Percentiles rank a stretch among this genome's conserved stretches.
Evolutionary conservation across 2,797 vertebrate species (phyloP).

Genomic region (Pangasius larnaudii): DNA sequence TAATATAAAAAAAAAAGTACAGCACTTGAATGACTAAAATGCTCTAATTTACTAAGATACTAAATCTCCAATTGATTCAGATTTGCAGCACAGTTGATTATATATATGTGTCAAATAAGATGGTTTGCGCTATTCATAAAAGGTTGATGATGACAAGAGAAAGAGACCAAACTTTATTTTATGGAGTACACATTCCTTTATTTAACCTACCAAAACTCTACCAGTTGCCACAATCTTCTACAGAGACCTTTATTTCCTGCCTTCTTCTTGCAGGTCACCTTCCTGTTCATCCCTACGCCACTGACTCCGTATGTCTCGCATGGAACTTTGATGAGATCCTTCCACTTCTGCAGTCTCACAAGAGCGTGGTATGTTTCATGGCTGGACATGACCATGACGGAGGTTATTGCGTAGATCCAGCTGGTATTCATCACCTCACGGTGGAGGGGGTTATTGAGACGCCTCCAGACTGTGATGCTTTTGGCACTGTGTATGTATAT

Average conservation of each 20-base stretch:
- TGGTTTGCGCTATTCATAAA: not conserved
- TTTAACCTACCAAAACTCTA: not conserved
- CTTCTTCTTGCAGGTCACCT: slow-evolving; percentile 81
- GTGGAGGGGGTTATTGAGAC: slow-evolving; percentile 90
- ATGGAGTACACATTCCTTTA: not conserved
- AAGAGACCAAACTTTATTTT: not conserved
- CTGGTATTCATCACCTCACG: slow-evolving; percentile 86
- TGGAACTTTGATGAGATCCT: slow-evolving; percentile 88
- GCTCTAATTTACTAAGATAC: too few relatives aligned
- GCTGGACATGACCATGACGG: slow-evolving; percentile 89
- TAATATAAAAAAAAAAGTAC: too few relatives aligned
- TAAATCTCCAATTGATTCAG: too few relatives aligned
- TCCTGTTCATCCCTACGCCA: slow-evolving; percentile 83
- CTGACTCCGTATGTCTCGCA: slow-evolving; percentile 79
- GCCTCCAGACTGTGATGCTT: slow-evolving; percentile 82
- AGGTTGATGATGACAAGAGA: not conserved
- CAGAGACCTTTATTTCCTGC: slow-evolving; percentile 12
- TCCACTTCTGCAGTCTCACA: slow-evolving; percentile 77
- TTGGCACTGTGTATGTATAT: slow-evolving; percentile 83
- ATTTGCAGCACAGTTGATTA: not conserved
- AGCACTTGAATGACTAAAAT: not conserved
- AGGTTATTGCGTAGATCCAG: slow-evolving; percentile 79
- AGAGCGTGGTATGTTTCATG: slow-evolving; percentile 86
- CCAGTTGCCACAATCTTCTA: slow-evolving; percentile 9
- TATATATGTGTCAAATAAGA: not conserved